Evolutionary conservation across 1,140 invertebrate genomes (phyloP), one percentile per base, ranked within the genome.

Genomic region (Xylocopa sonorina): DNA sequence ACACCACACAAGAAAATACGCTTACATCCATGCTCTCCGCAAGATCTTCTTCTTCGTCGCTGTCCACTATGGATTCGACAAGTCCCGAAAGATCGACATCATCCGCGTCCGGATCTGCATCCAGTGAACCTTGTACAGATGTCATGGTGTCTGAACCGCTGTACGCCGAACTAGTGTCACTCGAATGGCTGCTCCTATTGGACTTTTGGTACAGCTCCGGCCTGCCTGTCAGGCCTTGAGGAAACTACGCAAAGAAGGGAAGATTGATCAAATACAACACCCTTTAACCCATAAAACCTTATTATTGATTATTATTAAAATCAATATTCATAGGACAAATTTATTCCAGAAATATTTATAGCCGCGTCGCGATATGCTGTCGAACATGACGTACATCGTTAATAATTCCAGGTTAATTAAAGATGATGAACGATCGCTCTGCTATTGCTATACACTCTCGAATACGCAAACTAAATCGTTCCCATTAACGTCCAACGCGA

Each of bases 81-180:
- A 99, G 95, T 46, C 98, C 98, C 34, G 97, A 97, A 24, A 99
- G 94, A 92, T 99, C 98, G 46, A 98, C 96, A 90, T 98, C 98
- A 86, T 98, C 97, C 57, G 96, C 95, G 86, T 98, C 97, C 57
- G 96, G 95, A 93, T 97, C 97, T 81, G 96, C 94, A 74, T 97
- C 96, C 29, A 94, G 88, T 6, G 96, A 96, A 84, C 96, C 96
- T 90, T 97, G 97, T 64, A 97, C 96, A 63, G 96, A 97, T 87
- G 98, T 98, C 97, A 99, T 99, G 80, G 98, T 98, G 93, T 99
- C 98, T 66, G 97, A 98, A 43, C 98, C 98, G 87, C 97, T 98
- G 92, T 99, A 99, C 55, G 97, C 98, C 79, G 97, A 98, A 91
- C 97, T 98, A 3, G 98, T 99, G 91, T 99, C 98, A 91, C 97